A percentile compares a stretch with the other conserved stretches of the same genome.
Evolutionary conservation across 2,113 vertebrate species (phyloP).

Genomic region (Vimba vimba): DNA sequence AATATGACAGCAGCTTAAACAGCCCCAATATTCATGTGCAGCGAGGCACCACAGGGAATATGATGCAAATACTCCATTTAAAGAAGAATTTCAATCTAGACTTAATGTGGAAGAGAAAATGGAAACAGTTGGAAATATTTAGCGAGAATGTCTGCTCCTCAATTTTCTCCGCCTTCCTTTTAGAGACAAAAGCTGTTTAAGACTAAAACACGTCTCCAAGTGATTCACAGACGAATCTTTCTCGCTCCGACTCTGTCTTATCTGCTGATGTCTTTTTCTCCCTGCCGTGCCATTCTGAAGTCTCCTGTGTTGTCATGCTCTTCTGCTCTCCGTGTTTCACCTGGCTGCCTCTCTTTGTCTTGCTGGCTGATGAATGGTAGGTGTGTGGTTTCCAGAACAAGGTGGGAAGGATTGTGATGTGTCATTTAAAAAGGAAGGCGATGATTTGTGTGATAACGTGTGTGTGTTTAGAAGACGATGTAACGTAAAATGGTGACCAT

Average conservation of each 20-base stretch:
- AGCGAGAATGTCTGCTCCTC: slow-evolving; percentile 27
- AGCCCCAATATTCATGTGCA: slow-evolving; percentile 52
- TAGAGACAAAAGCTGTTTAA: slow-evolving; percentile 33
- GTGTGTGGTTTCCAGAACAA: slow-evolving; percentile 65
- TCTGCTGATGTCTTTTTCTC: slow-evolving; percentile 19
- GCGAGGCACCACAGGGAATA: slow-evolving; percentile 40
- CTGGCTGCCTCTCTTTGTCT: slow-evolving; percentile 15
- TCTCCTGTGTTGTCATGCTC: slow-evolving; percentile 32
- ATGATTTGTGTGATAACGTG: slow-evolving; percentile 8
- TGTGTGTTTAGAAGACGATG: slow-evolving; percentile 36
- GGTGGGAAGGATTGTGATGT: slow-evolving; percentile 69
- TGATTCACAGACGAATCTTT: slow-evolving; percentile 12
- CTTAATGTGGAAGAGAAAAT: slow-evolving; percentile 50
- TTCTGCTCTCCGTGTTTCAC: background rate
- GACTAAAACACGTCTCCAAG: background rate
- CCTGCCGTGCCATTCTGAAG: slow-evolving; percentile 40
- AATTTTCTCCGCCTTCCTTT: slow-evolving; percentile 32
- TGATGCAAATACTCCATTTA: slow-evolving; percentile 52
- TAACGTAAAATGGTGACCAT: slow-evolving; percentile 69
- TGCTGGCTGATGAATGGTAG: slow-evolving; percentile 71
- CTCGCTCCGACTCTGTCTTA: slow-evolving; percentile 44
- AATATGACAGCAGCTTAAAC: slow-evolving; percentile 66
- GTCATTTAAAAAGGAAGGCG: slow-evolving; percentile 59
- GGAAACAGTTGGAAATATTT: slow-evolving; percentile 23
- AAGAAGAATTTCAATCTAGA: slow-evolving; percentile 55